phyloP scores from a whole-genome alignment of 2,113 vertebrate genomes.

The Macrotis lagotis region DNA sequence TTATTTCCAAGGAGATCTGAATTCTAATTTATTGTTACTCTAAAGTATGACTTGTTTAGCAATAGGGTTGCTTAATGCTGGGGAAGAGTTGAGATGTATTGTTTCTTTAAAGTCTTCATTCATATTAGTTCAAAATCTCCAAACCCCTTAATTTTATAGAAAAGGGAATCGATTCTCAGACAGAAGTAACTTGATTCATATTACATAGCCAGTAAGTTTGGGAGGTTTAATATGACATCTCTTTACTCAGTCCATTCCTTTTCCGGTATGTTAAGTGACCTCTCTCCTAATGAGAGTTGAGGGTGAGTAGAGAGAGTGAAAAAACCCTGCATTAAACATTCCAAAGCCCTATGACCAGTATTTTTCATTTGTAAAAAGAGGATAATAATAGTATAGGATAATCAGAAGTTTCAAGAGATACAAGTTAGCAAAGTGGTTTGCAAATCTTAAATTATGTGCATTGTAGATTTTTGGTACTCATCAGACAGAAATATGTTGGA shows the following conservation, averaged over 20 bases:
- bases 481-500: not conserved
- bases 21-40: not conserved
- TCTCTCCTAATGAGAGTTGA: not conserved
- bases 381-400: not conserved
- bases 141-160: not conserved
- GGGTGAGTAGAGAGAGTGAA: not conserved
- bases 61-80: not conserved
- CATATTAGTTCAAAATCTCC: not conserved
- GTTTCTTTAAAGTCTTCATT: not conserved
- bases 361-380: not conserved
- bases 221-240: not conserved
- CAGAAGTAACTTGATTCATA: not conserved
- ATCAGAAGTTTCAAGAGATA: not conserved
- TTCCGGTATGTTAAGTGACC: not conserved
- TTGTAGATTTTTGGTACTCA: not conserved
- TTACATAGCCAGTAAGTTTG: not conserved
- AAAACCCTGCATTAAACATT: not conserved
- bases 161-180: not conserved
- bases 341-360: not conserved
- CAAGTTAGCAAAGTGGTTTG: not conserved
- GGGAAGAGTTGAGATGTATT: not conserved
- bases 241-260: not conserved
- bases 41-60: not conserved
- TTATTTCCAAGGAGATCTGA: not conserved
- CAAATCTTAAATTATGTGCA: not conserved